Evolutionary conservation across 64 coral and sea anemone genomes (phyloP).

Genomic region (Astreopora myriophthalma): DNA sequence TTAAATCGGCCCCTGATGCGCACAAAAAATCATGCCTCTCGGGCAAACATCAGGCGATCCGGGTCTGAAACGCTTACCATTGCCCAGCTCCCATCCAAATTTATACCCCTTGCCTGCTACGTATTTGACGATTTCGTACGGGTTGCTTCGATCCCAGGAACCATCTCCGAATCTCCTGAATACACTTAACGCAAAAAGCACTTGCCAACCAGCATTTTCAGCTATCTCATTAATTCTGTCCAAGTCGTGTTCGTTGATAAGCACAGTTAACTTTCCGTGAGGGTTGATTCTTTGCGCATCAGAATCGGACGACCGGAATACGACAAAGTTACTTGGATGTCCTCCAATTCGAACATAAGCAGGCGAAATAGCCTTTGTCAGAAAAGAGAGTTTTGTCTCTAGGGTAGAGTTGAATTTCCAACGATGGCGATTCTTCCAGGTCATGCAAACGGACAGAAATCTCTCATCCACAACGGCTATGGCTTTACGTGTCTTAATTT

Average conservation of each 20-base stretch:
- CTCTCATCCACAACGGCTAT: neutral
- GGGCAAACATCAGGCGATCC: no score
- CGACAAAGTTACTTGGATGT: constrained; percentile 37
- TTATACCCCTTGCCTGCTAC: constrained; percentile 39
- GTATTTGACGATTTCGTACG: constrained; percentile 49
- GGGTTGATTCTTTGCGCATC: neutral
- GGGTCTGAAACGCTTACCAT: constrained; percentile 6
- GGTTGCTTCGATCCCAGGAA: constrained; percentile 61
- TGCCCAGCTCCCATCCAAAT: constrained; percentile 77
- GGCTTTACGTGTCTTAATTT: neutral
- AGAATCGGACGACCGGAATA: neutral
- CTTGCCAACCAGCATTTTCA: neutral
- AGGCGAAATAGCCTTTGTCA: constrained; percentile 63
- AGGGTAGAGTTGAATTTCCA: neutral
- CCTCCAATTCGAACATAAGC: constrained; percentile 71
- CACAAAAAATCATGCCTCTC: no score
- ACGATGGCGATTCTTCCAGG: neutral
- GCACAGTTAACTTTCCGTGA: neutral
- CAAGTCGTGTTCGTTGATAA: constrained; percentile 32
- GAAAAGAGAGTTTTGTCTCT: constrained; percentile 6
- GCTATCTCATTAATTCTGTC: constrained; percentile 60
- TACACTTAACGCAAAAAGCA: constrained; percentile 50
- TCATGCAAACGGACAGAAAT: neutral
- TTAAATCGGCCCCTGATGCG: no score
- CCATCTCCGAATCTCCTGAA: constrained; percentile 3